Evolutionary conservation across 2,797 vertebrate species (phyloP), one percentile per base, ranked within the genome.

Genomic region (Cygnus olor): DNA sequence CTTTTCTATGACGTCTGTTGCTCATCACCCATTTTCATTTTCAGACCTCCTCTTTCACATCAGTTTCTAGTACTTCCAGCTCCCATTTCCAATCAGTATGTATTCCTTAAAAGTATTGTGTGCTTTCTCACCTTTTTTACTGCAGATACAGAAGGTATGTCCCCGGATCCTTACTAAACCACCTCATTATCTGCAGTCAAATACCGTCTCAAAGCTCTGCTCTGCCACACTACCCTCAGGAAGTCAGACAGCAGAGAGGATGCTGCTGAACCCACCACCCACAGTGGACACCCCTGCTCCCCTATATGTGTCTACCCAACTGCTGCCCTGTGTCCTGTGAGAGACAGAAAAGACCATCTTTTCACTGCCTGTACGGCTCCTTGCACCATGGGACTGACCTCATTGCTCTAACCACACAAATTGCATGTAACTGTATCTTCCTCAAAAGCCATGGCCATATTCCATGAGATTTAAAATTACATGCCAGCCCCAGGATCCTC

Each of bases 381-480:
- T 85, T 63, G 60, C 19, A 77, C 11, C 11, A 57, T 71, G 71
- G 42, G 71, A 78, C 42, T 1, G 14, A 60, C 0, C 5, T 89
- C 18, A 49, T 47, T 83, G n/a, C 56, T 90, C 47, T 36, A 74
- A 61, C n/a, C 14, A 20, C 56, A 64, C 79, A 85, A 81, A 83
- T 70, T 5, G 3, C 14, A 5, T 45, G 70, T 80, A 95, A 95
- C 14, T 74, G 24, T 63, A 92, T 80, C 93, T 89, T 90, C 27
- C 42, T 24, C 54, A 45, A 93, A 94, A 92, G 19, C 30, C 68
- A 72, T 0, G 0, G 34, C 58, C 65, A 44, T 89, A 86, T 93
- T 94, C 81, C 54, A 22, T 5, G 74, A 80, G 79, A 93, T 74
- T 86, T 65, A 28, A 82, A 93, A 94, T 93, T 82, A 85, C 81